Evolutionary conservation across 2,888 invertebrate genomes (phyloP).

Genomic region (Drosophila paranaensis): DNA sequence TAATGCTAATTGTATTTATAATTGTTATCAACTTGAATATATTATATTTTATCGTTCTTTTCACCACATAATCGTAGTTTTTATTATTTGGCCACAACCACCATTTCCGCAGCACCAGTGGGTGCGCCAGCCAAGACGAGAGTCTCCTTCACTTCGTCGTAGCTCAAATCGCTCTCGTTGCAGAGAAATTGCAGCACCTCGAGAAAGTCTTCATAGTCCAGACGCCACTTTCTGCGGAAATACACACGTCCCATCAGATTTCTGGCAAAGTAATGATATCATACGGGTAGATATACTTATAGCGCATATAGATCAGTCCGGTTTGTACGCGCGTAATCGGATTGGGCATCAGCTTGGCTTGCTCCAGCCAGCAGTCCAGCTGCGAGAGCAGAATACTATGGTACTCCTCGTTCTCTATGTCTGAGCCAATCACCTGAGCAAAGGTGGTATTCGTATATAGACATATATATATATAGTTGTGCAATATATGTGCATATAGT

Average conservation of each 20-base stretch:
- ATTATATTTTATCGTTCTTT: slow-evolving; percentile 23
- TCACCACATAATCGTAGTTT: slow-evolving; percentile 27
- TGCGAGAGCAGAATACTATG: slow-evolving; percentile 75
- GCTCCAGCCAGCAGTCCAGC: slow-evolving; percentile 73
- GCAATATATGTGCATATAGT: background rate
- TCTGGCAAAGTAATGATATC: slow-evolving; percentile 11
- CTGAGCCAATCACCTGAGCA: slow-evolving; percentile 43
- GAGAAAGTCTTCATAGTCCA: slow-evolving; percentile 75
- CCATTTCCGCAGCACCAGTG: slow-evolving; percentile 41
- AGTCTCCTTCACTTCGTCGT: slow-evolving; percentile 58
- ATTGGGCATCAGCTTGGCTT: slow-evolving; percentile 64
- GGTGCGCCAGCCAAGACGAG: slow-evolving; percentile 58
- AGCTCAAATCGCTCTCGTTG: slow-evolving; percentile 36
- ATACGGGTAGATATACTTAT: slow-evolving; percentile 53
- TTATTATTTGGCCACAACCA: slow-evolving; percentile 62
- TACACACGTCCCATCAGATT: slow-evolving; percentile 3
- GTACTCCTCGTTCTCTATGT: slow-evolving; percentile 66
- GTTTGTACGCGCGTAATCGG: slow-evolving; percentile 71
- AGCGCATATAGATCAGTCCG: slow-evolving; percentile 76
- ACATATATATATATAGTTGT: background rate
- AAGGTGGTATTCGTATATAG: background rate
- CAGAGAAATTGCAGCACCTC: slow-evolving; percentile 61
- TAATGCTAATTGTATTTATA: slow-evolving; percentile 16
- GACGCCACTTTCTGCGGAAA: slow-evolving; percentile 71
- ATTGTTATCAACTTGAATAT: slow-evolving; percentile 45